Conservation (phyloP, 2,888 invertebrate species). For the Xylota sylvarum region DNA sequence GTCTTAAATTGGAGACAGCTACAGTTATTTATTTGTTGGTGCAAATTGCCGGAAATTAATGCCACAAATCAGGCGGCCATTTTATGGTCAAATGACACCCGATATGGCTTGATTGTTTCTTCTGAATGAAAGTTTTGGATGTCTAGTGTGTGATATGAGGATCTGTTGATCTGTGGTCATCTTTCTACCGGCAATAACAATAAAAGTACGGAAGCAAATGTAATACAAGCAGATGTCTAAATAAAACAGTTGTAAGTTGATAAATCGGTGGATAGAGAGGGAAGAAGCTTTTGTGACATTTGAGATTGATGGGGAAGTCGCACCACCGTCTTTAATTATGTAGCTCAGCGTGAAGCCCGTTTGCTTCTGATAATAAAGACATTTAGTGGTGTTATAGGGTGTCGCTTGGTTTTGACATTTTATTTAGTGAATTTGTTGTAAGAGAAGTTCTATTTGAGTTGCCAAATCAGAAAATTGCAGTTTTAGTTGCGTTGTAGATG, state of each 20-base stretch:
- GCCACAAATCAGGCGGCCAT: slow-evolving; percentile 45
- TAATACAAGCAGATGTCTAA: slow-evolving; percentile 49
- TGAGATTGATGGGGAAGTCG: slow-evolving; percentile 43
- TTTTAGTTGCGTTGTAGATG: no score
- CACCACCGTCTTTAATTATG: slow-evolving; percentile 8
- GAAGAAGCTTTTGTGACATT: slow-evolving; percentile 17
- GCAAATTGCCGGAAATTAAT: slow-evolving; percentile 70
- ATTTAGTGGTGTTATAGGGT: neutral
- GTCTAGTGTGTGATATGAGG: slow-evolving; percentile 36
- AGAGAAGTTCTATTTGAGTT: no score
- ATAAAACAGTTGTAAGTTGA: slow-evolving; percentile 38
- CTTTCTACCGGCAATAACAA: slow-evolving; percentile 49
- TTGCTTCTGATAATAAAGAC: slow-evolving; percentile 10
- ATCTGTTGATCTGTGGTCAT: slow-evolving; percentile 37
- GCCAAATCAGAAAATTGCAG: no score
- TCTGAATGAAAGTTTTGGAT: slow-evolving; percentile 23
- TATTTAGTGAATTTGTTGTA: no score
- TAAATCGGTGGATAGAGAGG: slow-evolving; percentile 3
- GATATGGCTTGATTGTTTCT: slow-evolving; percentile 45
- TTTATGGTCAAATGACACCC: slow-evolving; percentile 54
- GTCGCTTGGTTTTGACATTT: neutral
- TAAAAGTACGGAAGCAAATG: slow-evolving; percentile 67
- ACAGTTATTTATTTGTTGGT: slow-evolving; percentile 64
- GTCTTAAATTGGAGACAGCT: slow-evolving; percentile 39
- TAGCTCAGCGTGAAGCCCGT: slow-evolving; percentile 25